Conservation (phyloP, 1,140 invertebrate species). For the Trinorchestia longiramus region DNA sequence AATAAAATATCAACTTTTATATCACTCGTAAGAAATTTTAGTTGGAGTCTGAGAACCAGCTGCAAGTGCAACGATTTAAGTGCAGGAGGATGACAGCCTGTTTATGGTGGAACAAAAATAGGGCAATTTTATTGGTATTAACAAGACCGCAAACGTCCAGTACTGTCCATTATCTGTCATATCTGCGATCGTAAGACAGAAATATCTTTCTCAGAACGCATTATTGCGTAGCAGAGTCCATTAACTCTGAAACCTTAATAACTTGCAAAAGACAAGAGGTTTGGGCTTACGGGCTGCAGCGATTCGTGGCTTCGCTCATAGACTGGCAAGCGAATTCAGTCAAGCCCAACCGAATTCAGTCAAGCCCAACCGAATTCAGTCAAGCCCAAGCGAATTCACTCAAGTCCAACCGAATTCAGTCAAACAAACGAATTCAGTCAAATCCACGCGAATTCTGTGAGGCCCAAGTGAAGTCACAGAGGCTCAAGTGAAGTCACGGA, state of each 20-base stretch:
- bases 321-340: background rate
- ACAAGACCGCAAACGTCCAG: slow-evolving; percentile 5
- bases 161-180: slow-evolving; percentile 1
- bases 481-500: no score
- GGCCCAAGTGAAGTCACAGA: no score
- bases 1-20: background rate
- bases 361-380: no score
- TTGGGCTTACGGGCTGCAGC: background rate
- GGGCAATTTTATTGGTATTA: slow-evolving; percentile 2
- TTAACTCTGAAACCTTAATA: background rate
- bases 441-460: no score
- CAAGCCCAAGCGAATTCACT: background rate
- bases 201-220: background rate
- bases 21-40: background rate
- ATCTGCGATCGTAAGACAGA: background rate
- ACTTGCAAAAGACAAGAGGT: background rate
- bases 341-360: no score
- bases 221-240: background rate
- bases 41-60: background rate
- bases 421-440: no score
- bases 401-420: background rate
- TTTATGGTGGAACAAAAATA: background rate
- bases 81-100: background rate
- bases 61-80: background rate
- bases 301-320: background rate